Conservation (phyloP, 2,888 invertebrate genomes). For the Tridacna crocea region DNA sequence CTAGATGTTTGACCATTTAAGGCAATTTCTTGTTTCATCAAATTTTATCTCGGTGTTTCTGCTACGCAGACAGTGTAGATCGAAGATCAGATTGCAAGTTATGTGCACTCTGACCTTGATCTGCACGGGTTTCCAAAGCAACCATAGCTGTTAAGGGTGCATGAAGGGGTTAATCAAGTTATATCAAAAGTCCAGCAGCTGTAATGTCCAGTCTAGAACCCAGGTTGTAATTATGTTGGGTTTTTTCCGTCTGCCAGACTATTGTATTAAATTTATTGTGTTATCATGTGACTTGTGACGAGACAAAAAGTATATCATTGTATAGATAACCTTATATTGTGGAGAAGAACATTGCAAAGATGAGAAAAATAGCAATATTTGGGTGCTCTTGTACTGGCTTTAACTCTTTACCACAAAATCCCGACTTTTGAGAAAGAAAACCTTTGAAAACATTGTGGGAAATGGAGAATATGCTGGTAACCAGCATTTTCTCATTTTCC, state of each 20-base stretch:
- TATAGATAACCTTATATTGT: no score
- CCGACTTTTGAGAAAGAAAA: not conserved
- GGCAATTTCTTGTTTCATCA: no score
- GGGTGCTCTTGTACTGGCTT: not conserved
- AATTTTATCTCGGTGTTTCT: no score
- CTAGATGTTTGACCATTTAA: no score
- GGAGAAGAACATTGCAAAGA: no score
- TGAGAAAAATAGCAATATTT: not conserved
- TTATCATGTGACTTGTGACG: not conserved
- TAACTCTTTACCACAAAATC: not conserved
- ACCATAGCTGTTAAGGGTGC: no score
- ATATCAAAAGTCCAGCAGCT: not conserved
- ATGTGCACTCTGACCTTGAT: no score
- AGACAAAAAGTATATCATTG: not conserved
- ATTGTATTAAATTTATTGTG: not conserved
- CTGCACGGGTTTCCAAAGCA: no score
- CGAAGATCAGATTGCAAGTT: no score
- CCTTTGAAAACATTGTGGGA: not conserved
- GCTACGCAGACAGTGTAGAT: no score
- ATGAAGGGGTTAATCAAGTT: not conserved
- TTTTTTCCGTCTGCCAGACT: not conserved
- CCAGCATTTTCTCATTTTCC: not conserved
- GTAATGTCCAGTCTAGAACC: not conserved
- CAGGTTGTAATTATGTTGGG: not conserved
- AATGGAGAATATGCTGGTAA: not conserved